Percentiles rank a stretch among this genome's conserved stretches.
Evolutionary conservation across 2,888 invertebrate species (phyloP).

Genomic region (Andrena bicolor): DNA sequence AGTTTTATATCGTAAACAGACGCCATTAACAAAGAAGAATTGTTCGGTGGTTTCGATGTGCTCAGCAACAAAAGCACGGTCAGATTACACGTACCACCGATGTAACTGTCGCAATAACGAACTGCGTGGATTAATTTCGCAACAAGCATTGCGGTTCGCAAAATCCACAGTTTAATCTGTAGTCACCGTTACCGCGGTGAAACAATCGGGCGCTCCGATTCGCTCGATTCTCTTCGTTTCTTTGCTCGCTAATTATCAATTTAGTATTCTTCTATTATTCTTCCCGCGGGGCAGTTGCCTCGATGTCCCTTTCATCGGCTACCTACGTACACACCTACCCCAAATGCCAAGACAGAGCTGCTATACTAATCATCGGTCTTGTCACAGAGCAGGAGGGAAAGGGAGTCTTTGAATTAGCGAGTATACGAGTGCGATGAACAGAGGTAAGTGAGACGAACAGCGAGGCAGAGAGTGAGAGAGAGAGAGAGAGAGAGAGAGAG

Average conservation of each 20-base stretch:
- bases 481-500: neutral
- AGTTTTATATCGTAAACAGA: slow-evolving; percentile 76
- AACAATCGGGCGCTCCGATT: slow-evolving; percentile 45
- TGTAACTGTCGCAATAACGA: slow-evolving; percentile 75
- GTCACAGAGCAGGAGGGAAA: too few species aligned
- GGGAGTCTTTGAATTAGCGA: too few species aligned
- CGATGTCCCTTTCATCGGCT: too few species aligned
- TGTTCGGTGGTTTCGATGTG: slow-evolving; percentile 73
- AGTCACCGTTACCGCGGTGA: slow-evolving; percentile 59
- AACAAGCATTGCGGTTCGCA: slow-evolving; percentile 64
- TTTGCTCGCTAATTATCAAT: neutral
- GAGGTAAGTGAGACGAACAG: neutral
- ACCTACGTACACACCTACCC: too few species aligned
- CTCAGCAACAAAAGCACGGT: slow-evolving; percentile 73
- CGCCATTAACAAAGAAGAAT: slow-evolving; percentile 76
- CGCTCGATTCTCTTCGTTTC: slow-evolving; percentile 1
- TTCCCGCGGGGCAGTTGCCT: neutral
- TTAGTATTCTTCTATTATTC: neutral
- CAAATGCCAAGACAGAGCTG: too few species aligned
- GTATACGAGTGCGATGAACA: neutral
- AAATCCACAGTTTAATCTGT: slow-evolving; percentile 70
- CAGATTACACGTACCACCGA: slow-evolving; percentile 68
- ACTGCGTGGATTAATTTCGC: slow-evolving; percentile 73
- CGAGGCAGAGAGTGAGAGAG: too few species aligned
- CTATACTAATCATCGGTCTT: too few species aligned